Percentiles rank a stretch among this genome's conserved stretches.
Conservation (phyloP, 2,888 invertebrate species). For the Megalurothrips usitatus region DNA sequence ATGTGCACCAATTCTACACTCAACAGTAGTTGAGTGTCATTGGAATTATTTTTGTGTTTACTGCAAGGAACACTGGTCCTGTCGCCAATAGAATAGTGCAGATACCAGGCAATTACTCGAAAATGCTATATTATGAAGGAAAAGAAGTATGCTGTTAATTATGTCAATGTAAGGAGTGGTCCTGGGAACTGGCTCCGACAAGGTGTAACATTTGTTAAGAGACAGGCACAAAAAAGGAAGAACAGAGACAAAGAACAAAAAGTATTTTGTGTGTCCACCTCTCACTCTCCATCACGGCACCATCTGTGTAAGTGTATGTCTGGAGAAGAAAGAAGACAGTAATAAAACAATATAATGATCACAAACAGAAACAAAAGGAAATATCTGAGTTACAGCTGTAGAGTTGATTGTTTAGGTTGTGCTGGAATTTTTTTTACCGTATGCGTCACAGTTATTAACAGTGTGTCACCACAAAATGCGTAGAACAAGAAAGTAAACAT, state of each 20-base stretch:
- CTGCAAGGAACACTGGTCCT: not conserved
- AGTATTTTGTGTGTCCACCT: not conserved
- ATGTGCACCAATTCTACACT: not conserved
- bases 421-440: not conserved
- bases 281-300: not conserved
- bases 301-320: slow-evolving; percentile 6
- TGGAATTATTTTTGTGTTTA: not conserved
- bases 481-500: not conserved
- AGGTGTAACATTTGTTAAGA: not conserved
- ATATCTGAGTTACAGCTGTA: not conserved
- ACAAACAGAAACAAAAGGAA: not conserved
- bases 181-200: not conserved
- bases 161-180: not conserved
- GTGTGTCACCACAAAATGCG: slow-evolving; percentile 9
- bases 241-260: not conserved
- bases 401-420: not conserved
- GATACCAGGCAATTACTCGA: not conserved
- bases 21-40: too few species aligned
- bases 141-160: not conserved
- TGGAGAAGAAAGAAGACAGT: not conserved
- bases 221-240: slow-evolving; percentile 7
- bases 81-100: not conserved
- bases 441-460: not conserved
- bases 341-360: not conserved
- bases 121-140: not conserved